Conservation (phyloP, 2,113 vertebrate genomes). For the Atrichornis clamosus region DNA sequence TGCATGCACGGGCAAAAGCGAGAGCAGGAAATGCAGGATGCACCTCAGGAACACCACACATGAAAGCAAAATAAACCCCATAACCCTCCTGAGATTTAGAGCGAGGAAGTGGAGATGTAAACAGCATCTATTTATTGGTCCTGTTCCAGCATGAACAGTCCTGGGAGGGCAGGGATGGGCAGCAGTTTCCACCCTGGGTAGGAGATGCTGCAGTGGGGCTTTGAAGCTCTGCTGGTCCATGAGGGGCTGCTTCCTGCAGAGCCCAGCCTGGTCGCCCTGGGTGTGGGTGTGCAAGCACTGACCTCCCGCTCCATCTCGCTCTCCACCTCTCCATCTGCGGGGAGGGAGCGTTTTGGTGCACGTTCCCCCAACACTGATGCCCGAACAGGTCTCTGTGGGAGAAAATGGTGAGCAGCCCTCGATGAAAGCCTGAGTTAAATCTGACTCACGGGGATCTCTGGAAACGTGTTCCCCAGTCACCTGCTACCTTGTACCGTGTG, state of each 20-base stretch:
- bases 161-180: background rate
- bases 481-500: background rate
- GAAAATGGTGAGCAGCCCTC: background rate
- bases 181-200: background rate
- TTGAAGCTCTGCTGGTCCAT: background rate
- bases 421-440: background rate
- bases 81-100: background rate
- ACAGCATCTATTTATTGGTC: background rate
- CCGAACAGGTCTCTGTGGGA: background rate
- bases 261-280: background rate
- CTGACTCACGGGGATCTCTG: background rate
- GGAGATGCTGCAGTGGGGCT: background rate
- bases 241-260: background rate
- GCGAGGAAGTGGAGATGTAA: background rate
- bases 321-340: rapidly evolving
- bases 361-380: rapidly evolving
- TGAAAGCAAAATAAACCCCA: background rate
- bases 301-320: background rate
- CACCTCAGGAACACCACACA: background rate
- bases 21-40: background rate
- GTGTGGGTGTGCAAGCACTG: rapidly evolving
- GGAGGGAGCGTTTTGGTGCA: background rate
- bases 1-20: background rate
- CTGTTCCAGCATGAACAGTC: background rate
- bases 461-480: slow-evolving; percentile 43